Evolutionary conservation across 2,888 invertebrate species (phyloP).

Genomic region (Zele albiditarsus): DNA sequence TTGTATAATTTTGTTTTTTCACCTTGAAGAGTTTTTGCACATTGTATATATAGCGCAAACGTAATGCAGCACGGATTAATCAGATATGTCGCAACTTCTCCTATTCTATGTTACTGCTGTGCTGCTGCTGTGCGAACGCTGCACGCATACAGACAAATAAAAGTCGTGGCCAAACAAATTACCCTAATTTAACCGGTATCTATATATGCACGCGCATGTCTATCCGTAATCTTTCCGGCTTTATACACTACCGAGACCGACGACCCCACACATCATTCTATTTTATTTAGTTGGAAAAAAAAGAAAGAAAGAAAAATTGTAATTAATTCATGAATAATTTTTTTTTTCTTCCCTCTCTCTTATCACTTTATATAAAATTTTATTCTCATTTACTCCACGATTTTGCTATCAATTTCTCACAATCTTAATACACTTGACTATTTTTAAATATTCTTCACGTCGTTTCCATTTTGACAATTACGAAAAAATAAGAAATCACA

Average conservation of each 20-base stretch:
- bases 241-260: slow-evolving; percentile 24
- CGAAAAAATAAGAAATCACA: too few relatives aligned
- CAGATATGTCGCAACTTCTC: slow-evolving; percentile 35
- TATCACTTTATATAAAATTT: neutral
- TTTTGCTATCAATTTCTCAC: too few relatives aligned
- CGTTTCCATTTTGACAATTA: too few relatives aligned
- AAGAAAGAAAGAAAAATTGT: too few relatives aligned
- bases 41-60: neutral
- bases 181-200: slow-evolving; percentile 42
- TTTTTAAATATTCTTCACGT: too few relatives aligned
- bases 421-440: too few relatives aligned
- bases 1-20: slow-evolving; percentile 5
- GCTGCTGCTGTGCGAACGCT: slow-evolving; percentile 10
- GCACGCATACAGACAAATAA: slow-evolving; percentile 26
- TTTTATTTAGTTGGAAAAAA: neutral
- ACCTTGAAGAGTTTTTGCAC: slow-evolving; percentile 18
- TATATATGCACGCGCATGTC: slow-evolving; percentile 26
- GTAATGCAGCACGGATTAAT: slow-evolving; percentile 34
- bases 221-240: slow-evolving; percentile 40
- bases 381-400: neutral
- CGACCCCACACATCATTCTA: slow-evolving; percentile 19
- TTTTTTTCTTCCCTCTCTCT: slow-evolving; percentile 7
- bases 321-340: neutral
- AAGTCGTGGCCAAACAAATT: slow-evolving; percentile 34
- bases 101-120: neutral